Conservation (phyloP, 1,140 invertebrate species). For the Radopholus similis region DNA sequence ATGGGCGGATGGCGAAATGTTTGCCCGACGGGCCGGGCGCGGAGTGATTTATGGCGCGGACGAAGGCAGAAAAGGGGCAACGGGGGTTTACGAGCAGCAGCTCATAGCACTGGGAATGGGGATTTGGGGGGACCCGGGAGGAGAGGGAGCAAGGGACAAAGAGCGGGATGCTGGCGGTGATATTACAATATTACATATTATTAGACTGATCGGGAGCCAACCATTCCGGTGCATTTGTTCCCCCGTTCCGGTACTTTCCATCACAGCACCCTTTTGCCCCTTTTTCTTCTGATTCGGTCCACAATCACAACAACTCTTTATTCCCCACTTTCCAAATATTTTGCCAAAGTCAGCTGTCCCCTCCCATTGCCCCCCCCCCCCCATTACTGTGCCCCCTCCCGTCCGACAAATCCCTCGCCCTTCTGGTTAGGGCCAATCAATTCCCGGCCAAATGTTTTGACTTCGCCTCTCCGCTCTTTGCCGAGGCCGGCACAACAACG, state of each 20-base stretch:
- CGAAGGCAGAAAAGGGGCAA: not conserved
- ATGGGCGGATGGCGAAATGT: not conserved
- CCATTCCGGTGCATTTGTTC: not conserved
- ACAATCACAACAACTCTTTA: no score
- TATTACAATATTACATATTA: not conserved
- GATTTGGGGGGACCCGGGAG: not conserved
- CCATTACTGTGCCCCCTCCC: not conserved
- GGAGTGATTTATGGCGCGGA: conserved; percentile 20
- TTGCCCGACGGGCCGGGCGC: not conserved
- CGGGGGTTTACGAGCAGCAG: not conserved
- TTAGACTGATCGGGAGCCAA: not conserved
- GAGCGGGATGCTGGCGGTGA: no score
- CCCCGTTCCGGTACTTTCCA: not conserved
- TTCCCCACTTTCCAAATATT: no score
- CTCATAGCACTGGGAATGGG: not conserved
- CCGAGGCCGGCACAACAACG: no score
- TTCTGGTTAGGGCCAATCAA: no score
- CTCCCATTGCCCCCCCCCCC: not conserved
- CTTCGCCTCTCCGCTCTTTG: not conserved
- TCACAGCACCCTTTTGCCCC: not conserved
- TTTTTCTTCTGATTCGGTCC: not conserved
- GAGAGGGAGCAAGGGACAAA: not conserved
- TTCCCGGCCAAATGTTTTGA: not conserved
- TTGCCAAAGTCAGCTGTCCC: not conserved
- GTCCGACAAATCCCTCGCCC: no score